Base-by-base conservation (phyloP, 1,140 invertebrate species). In the Anadara kagoshimensis region DNA sequence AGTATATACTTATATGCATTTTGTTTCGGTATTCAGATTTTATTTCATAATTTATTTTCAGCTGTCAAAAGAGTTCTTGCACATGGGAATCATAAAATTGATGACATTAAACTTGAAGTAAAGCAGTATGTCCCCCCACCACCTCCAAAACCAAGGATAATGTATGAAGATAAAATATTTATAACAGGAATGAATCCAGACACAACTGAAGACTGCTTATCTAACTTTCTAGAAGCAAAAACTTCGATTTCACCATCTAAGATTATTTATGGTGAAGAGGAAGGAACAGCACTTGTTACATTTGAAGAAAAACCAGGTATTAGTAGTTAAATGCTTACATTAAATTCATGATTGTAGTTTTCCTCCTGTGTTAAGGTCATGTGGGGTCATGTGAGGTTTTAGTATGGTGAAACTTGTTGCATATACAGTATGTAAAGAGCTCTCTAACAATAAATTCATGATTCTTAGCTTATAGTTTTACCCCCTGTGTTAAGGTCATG, bases 171-270 rank as follows among this genome's bases (percentile, higher is more conserved):
- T 26, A 73, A 69, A 41, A 24, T 78, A 20, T 54, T 78, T 22
- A 63, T 81, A 41, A 45, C 49, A 22, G 70, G 70, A 7, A 20
- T 81, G 0, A 69, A 69, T 18, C 49, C 56, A 26, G 70, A 45
- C 16, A 78, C 77, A 29, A 72, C 76, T 45, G 18, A 69, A 7
- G 72, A 81, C 26, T 64, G 64, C 20, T 49, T 81, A 20, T 44
- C 26, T 16, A 81, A 78, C 56, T 81, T 72, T 43, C 66, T 81
- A 18, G 77, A 81, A 24, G 66, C 43, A 0, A 75, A 71, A 56
- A 43, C 59, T 26, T 62, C 56, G 18, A 36, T 18, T 29, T 69
- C 69, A 29, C 64, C 57, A 4, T 22, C 36, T 11, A 62, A 75
- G 5, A 14, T 80, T 16, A 56, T 70, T 20, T 79, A 76, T 66